Conservation (phyloP, 1,140 invertebrate genomes). For the Riptortus pedestris region DNA sequence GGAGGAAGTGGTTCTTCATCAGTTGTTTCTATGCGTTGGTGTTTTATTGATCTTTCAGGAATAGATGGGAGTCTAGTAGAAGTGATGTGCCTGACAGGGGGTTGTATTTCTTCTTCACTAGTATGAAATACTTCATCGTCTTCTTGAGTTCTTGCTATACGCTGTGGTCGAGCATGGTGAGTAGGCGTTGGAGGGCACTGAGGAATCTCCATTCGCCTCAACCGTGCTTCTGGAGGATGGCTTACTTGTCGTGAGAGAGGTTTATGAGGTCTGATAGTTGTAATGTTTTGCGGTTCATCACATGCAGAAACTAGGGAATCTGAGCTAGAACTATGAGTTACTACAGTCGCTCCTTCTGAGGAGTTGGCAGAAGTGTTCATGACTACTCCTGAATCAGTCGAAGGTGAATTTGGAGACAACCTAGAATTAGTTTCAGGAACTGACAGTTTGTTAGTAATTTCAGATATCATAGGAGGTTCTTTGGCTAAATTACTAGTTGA, state of each 20-base stretch:
- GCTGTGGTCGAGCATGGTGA: slow-evolving; percentile 54
- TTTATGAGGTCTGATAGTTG: slow-evolving; percentile 45
- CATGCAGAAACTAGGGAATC: slow-evolving; percentile 23
- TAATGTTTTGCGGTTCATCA: slow-evolving; percentile 32
- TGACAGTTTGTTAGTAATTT: background rate
- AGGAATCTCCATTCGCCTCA: slow-evolving; percentile 31
- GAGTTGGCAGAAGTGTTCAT: slow-evolving; percentile 12
- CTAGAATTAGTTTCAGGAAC: slow-evolving; percentile 5
- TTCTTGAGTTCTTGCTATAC: background rate
- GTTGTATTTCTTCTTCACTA: slow-evolving; percentile 2
- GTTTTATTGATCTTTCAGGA: slow-evolving; percentile 53
- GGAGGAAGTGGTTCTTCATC: slow-evolving; percentile 73
- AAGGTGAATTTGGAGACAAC: background rate
- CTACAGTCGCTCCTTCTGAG: background rate
- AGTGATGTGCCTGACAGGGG: slow-evolving; percentile 49
- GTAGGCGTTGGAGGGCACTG: slow-evolving; percentile 72
- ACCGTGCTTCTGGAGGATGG: slow-evolving; percentile 27
- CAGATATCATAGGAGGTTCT: background rate
- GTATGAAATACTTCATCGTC: slow-evolving; percentile 7
- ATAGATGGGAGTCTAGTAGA: slow-evolving; percentile 71
- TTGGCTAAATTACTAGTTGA: slow-evolving; percentile 10
- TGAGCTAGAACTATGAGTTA: slow-evolving; percentile 23
- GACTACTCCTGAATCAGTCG: slow-evolving; percentile 19
- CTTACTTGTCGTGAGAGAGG: slow-evolving; percentile 44
- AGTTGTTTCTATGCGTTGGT: slow-evolving; percentile 49